phyloP scores from a whole-genome alignment of 2,113 vertebrate species.

The Nibea coibor region DNA sequence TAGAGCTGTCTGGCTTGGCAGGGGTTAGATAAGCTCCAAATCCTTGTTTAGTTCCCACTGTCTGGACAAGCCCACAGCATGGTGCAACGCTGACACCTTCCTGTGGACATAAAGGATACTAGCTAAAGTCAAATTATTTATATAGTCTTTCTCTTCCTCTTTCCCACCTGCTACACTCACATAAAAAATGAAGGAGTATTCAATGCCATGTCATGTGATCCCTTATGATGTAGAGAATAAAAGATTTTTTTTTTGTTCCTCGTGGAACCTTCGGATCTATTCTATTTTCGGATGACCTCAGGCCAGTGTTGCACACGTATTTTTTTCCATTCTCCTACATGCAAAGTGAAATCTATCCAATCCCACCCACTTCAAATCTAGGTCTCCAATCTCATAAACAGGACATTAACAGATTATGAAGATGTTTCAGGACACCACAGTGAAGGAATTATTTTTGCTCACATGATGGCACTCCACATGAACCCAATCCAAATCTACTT shows the following conservation, averaged over 20 bases:
- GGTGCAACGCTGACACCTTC: conserved; percentile 32
- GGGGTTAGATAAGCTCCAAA: conserved; percentile 73
- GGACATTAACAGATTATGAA: conserved; percentile 57
- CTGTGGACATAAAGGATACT: conserved; percentile 26
- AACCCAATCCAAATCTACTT: conserved; percentile 5
- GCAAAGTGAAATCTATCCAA: conserved; percentile 3
- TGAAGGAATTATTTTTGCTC: conserved; percentile 41
- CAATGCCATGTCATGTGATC: neutral
- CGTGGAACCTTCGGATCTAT: neutral
- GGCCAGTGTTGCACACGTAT: neutral
- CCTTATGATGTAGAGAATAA: neutral
- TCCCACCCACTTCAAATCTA: conserved; percentile 13
- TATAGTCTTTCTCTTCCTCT: neutral
- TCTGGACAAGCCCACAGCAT: conserved; percentile 46
- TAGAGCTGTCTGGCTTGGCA: conserved; percentile 66
- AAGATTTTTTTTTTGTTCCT: neutral
- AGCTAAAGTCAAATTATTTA: neutral
- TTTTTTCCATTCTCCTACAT: neutral
- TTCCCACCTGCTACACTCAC: neutral
- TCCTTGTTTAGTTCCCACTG: conserved; percentile 66
- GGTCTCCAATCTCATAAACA: conserved; percentile 48
- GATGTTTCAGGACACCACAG: conserved; percentile 19
- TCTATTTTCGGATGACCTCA: conserved; percentile 2
- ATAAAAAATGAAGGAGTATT: neutral
- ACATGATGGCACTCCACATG: conserved; percentile 3